These are phyloP conservation scores for Aphelenchoides bicaudatus DNA, from an alignment of 2,888 invertebrate genomes.

Conservation along the genomic window DNA sequence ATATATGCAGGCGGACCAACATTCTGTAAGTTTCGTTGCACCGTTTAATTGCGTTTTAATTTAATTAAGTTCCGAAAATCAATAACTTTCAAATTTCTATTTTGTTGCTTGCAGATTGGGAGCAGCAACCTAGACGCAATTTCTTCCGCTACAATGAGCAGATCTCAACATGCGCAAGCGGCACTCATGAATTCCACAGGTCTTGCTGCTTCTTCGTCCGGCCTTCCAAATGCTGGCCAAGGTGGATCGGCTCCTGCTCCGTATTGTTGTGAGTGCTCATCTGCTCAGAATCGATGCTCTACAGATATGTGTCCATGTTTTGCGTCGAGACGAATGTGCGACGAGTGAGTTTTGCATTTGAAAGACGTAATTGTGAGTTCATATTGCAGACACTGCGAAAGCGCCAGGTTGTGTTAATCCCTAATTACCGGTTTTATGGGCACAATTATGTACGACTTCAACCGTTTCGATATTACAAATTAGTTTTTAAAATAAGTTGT, in stretches of 20 bases:
- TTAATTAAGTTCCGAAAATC: too few relatives aligned
- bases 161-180: constrained; percentile 11
- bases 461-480: too few relatives aligned
- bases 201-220: not conserved
- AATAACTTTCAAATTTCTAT: too few relatives aligned
- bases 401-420: constrained; percentile 48
- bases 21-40: too few relatives aligned
- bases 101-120: too few relatives aligned
- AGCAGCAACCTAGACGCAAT: constrained; percentile 18
- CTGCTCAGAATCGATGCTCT: constrained; percentile 57
- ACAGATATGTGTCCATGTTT: constrained; percentile 59
- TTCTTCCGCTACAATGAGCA: constrained; percentile 15
- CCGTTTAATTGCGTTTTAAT: too few relatives aligned
- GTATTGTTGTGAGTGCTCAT: constrained; percentile 59
- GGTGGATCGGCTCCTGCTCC: constrained; percentile 12
- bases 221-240: not conserved
- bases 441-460: too few relatives aligned
- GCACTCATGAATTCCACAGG: constrained; percentile 3
- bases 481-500: too few relatives aligned
- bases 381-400: constrained; percentile 61
- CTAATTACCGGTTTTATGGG: too few relatives aligned
- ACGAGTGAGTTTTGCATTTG: too few relatives aligned
- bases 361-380: too few relatives aligned
- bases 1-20: too few relatives aligned
- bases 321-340: constrained; percentile 58